A percentile compares a stretch with the other conserved stretches of the same genome.
These are phyloP conservation scores for Sisyra terminalis DNA, from an alignment of 2,888 invertebrate genomes.

Conservation along the genomic window DNA sequence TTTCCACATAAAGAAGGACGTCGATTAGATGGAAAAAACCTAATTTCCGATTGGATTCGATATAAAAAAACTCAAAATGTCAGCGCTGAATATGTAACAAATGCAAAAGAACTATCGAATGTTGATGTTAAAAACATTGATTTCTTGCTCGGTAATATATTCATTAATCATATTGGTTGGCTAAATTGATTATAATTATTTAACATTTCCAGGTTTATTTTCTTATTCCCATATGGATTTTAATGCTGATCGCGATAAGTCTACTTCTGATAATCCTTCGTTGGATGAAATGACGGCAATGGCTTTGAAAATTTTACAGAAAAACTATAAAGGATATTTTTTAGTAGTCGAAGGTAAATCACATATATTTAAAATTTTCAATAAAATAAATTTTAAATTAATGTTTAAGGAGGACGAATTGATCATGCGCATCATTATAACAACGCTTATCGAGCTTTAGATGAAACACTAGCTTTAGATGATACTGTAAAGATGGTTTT, in stretches of 20 bases:
- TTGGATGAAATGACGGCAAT: slow-evolving; percentile 39
- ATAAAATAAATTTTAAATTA: neutral
- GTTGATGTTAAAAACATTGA: slow-evolving; percentile 26
- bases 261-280: slow-evolving; percentile 30
- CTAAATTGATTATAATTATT: neutral
- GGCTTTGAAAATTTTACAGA: slow-evolving; percentile 33
- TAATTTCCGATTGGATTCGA: slow-evolving; percentile 35
- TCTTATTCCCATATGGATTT: slow-evolving; percentile 38
- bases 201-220: slow-evolving; percentile 26
- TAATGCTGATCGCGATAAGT: slow-evolving; percentile 28
- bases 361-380: neutral
- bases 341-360: slow-evolving; percentile 29
- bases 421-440: slow-evolving; percentile 48
- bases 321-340: slow-evolving; percentile 30
- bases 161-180: neutral
- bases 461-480: slow-evolving; percentile 45
- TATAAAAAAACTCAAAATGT: slow-evolving; percentile 23
- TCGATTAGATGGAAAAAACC: slow-evolving; percentile 35
- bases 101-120: slow-evolving; percentile 23
- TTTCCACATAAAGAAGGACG: slow-evolving; percentile 24
- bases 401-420: slow-evolving; percentile 32
- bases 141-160: slow-evolving; percentile 27
- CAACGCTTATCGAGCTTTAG: slow-evolving; percentile 38
- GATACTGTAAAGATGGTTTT: slow-evolving; percentile 39
- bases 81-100: slow-evolving; percentile 24